Evolutionary conservation across 2,888 invertebrate genomes (phyloP), one percentile per base, ranked within the genome.

Genomic region (Allophyes oxyacanthae): DNA sequence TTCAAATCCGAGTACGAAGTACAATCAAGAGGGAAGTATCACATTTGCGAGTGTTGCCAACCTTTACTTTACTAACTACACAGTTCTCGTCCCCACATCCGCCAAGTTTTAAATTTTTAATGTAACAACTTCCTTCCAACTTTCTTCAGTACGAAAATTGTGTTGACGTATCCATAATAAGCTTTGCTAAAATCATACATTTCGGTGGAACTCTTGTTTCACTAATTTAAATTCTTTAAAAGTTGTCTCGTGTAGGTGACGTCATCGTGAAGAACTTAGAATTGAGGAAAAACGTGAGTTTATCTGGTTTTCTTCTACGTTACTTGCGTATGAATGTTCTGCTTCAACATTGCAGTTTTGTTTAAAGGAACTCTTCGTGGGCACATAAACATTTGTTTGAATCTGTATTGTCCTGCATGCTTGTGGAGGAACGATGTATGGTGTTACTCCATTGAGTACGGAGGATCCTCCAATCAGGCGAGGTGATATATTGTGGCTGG

Each of bases 161-260:
- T 68, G 69, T 70, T 72, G 64, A 60, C 64, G 41, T 64, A 64
- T 61, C 60, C 52, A 42, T 68, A 57, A 68, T 60, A 57, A 36
- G 57, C 49, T 64, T 60, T 57, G 6, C 36, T 55, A 32, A 60
- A 64, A 61, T 58, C 60, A 60, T 69, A 51, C 37, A 66, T 56
- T 52, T 57, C 40, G 41, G 13, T 14, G 32, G 11, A 26, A 38
- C 50, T 6, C 20, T 44, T 56, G 54, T 73, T 69, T 54, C 56
- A 33, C 42, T 69, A 51, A 69, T 69, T 73, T 57, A 52, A 64
- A 64, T 57, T 57, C 59, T 64, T 73, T 28, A 32, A 44, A 33
- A 55, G 28, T 74, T 62, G 10, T 15, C n/a, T 26, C n/a, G 15
- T n/a, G 33, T 43, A 10, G 26, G 10, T 50, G 30, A 28, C 38